Base-by-base conservation (phyloP, 1,140 invertebrate species). In the Bombus sylvicola region DNA sequence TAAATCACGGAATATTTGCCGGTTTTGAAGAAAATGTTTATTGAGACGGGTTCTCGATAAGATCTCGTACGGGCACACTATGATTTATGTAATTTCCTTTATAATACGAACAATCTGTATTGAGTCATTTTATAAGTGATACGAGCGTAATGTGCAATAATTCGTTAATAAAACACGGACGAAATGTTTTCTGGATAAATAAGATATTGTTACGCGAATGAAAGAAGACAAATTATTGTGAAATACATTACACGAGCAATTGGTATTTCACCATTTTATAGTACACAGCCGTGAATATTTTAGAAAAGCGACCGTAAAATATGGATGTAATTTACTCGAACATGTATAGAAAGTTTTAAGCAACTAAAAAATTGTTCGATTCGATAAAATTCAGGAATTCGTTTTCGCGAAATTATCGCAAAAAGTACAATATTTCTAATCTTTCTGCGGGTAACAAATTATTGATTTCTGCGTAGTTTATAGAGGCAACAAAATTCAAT, bases 1-100 rank as follows among this genome's bases (percentile, higher is more conserved):
- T 22, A 68, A 68, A 34, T 68, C 66, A 68, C 66, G 18, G 31
- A 10, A 34, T 68, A 68, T 68, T 68, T 68, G 66, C 66, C 22
- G 31, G 31, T 34, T 68, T 68, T 68, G 31, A 69, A 69, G 18
- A 69, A 69, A 69, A 37, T 69, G 34, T 69, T 69, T 69, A 69
- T 69, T 1, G 66, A 37, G 66, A 37, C 66, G 6, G 31, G 31
- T 34, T 18, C 15, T 3, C 8, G 31, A 68, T 68, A 34, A 68
- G 66, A 68, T 68, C 66, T 68, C 59, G 59, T 22, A 9, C 31
- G 15, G 18, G 6, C 18, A 37, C 18, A 18, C 31, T 68, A 68
- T 68, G n/a, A 68, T 68, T 68, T 68, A 66, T 66, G 13, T 66
- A 68, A 68, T 34, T 68, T 34, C 18, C 31, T 68, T 68, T 68